Evolutionary conservation across 2,113 vertebrate genomes (phyloP).

Genomic region (Paramisgurnus dabryanus): DNA sequence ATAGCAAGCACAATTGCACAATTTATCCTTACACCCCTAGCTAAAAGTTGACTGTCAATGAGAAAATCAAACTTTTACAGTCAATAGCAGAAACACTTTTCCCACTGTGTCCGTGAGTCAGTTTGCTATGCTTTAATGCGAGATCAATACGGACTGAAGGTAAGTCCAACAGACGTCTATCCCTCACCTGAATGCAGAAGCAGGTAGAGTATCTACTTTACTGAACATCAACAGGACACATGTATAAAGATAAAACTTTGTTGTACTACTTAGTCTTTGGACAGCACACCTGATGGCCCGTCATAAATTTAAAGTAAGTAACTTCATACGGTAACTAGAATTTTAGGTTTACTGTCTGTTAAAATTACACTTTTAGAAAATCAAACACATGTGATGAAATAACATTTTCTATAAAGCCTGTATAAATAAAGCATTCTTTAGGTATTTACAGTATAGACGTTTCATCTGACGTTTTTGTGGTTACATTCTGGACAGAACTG

Average conservation of each 20-base stretch:
- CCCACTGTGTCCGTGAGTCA: not conserved
- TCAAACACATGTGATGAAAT: not conserved
- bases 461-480: no score
- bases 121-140: slow-evolving; percentile 14
- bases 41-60: not conserved
- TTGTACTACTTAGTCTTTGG: slow-evolving; percentile 29
- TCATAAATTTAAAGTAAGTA: slow-evolving; percentile 60
- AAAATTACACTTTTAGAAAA: slow-evolving; percentile 14
- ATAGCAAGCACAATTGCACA: no score
- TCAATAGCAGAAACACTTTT: not conserved
- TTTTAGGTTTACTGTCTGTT: slow-evolving; percentile 28
- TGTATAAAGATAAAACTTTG: slow-evolving; percentile 1
- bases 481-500: no score
- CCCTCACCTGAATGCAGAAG: slow-evolving; percentile 48
- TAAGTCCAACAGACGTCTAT: slow-evolving; percentile 56
- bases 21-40: no score
- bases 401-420: not conserved
- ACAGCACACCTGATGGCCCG: slow-evolving; percentile 19
- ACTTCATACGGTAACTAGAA: slow-evolving; percentile 6
- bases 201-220: slow-evolving; percentile 60
- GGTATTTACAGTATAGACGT: not conserved
- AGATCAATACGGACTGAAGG: slow-evolving; percentile 48
- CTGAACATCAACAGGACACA: slow-evolving; percentile 20
- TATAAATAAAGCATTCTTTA: not conserved
- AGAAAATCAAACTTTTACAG: not conserved